Base-by-base conservation (phyloP, 2,888 invertebrate species). In the Gisinianus flammeolus region DNA sequence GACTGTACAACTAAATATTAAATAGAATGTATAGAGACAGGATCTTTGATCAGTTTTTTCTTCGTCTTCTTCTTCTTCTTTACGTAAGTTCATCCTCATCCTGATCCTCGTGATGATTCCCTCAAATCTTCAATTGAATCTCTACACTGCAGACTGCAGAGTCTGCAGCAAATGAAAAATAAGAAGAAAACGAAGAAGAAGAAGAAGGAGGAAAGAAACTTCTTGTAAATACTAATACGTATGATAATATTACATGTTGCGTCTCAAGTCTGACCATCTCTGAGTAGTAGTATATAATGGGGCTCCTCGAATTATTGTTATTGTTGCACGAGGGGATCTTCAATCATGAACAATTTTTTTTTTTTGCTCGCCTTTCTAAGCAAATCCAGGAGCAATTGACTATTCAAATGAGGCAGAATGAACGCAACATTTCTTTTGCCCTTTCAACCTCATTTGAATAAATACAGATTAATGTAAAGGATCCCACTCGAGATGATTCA, bases 371-470 rank as follows among this genome's bases (percentile, higher is more conserved):
- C 54, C 26, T 71, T 70, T 70, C 54, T 70, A 70, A 52, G 58
- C 71, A 71, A 71, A 71, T 71, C n/a, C 71, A 28, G 58, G 30
- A 31, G 52, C 62, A 24, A 52, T 70, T 52, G 26, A 22, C 19
- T 56, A 71, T 31, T 71, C 71, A 71, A 44, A 70, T 70, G 35
- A 70, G 26, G 69, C 26, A 12, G 68, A 52, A 70, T 70, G 54
- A 70, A 70, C 54, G 52, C 52, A 52, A 70, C 69, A 33, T 52
- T 52, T 31, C 52, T 52, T n/a, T n/a, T 52, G 69, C 26, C 69
- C 69, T 70, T 52, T 70, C 68, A 68, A 52, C 69, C 52, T 70
- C 44, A 70, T 68, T 68, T 35, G 22, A 68, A 68, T 68, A 68
- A 68, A 68, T 68, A 68, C 33, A 68, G 68, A 68, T 68, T 68